Base-by-base conservation (phyloP, 2,113 vertebrate species). In the Picathartes gymnocephalus region DNA sequence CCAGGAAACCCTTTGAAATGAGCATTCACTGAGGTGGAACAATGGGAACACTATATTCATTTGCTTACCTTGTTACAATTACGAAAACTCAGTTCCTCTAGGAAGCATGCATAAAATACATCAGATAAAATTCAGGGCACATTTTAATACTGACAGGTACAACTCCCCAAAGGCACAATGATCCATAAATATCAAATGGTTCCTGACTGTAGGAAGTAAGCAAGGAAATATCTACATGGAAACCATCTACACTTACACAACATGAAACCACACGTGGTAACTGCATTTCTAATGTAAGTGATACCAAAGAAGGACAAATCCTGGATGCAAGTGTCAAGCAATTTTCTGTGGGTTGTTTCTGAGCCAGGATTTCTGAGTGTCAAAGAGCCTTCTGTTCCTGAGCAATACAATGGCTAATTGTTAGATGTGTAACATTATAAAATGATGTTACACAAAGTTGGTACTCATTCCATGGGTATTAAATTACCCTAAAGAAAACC, bases 41-140 rank as follows among this genome's bases (percentile, higher is more conserved):
- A 90, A 65, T 24, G 35, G 51, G 42, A 82, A 25, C 78, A 56
- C 47, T 58, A 13, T 6, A 66, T 37, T 81, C 6, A 35, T 5
- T 77, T 73, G 60, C 96, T 96, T 93, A 97, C 93, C 93, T 94
- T 87, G 64, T 87, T 68, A 88, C 64, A 64, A 71, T 54, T 78
- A 95, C 0, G 51, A 60, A 82, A 50, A 88, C 57, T 83, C 81
- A 82, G 93, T 39, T 97, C 96, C 91, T 90, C 81, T 88, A 66
- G 22, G 91, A 95, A 96, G 96, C 97, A 97, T 96, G 97, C 15
- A 15, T 90, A 92, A 96, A 93, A 97, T 4, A 93, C 76, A 95
- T 80, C n/a, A 76, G 35, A 89, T 39, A 83, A 90, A 94, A 95
- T 93, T 97, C 31, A 79, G 83, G 71, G 24, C 48, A 90, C 20